Conservation (phyloP, 2,113 vertebrate genomes). For the Alces alces region DNA sequence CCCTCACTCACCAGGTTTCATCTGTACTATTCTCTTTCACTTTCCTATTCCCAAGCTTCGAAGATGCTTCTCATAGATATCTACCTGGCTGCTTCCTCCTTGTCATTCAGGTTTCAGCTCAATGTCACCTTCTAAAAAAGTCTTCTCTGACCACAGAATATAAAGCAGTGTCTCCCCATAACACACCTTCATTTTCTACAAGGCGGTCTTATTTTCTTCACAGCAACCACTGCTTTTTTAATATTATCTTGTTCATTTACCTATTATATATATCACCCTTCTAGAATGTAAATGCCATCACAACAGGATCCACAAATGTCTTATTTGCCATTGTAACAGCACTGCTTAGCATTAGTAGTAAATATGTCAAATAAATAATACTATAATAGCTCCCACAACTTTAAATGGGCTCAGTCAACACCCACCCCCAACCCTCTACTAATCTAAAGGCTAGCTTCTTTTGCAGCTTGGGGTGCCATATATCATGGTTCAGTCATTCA, state of each 20-base stretch:
- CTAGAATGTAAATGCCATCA: background rate
- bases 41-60: background rate
- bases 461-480: background rate
- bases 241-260: background rate
- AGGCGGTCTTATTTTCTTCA: background rate
- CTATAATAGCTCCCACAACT: background rate
- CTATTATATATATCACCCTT: background rate
- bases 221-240: background rate
- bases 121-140: background rate
- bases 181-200: background rate
- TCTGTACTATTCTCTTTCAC: background rate
- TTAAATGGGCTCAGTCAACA: background rate
- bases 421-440: background rate
- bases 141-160: background rate
- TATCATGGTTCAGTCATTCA: background rate
- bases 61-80: background rate
- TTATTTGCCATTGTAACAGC: background rate
- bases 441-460: background rate
- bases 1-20: background rate
- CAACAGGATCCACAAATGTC: background rate
- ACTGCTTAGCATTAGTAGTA: background rate
- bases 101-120: background rate
- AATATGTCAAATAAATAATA: constrained; percentile 7
- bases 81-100: background rate
- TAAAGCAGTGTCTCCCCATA: background rate